Percentiles rank a stretch among this genome's conserved stretches.
Evolutionary conservation across 2,797 vertebrate species (phyloP).

Genomic region (Loris lydekkerianus): DNA sequence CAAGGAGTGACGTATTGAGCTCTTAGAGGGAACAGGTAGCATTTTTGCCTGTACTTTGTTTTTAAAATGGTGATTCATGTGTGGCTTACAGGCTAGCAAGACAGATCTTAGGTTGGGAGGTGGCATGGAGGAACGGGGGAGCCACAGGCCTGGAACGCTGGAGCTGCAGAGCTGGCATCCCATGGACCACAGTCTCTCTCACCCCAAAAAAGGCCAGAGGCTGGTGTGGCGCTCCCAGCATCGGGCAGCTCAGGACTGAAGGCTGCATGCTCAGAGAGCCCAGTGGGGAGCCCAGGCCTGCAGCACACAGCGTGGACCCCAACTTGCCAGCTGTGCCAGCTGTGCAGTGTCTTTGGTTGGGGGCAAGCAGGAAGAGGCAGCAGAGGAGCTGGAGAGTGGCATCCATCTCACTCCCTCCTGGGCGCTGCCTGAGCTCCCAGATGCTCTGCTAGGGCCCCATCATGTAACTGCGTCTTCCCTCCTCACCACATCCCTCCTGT

Average conservation of each 20-base stretch:
- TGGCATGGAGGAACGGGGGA: not conserved
- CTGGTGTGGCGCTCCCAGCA: not conserved
- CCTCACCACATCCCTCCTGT: accelerated
- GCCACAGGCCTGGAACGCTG: not conserved
- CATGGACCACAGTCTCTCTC: accelerated
- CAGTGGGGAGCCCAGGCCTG: too few species aligned
- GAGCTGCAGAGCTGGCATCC: not conserved
- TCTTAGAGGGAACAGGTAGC: not conserved
- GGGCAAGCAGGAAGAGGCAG: not conserved
- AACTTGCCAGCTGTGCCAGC: not conserved
- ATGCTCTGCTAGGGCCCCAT: not conserved
- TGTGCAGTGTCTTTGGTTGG: not conserved
- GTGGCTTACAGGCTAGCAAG: not conserved
- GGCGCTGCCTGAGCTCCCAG: not conserved
- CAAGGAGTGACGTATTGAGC: not conserved
- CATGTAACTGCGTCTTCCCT: not conserved
- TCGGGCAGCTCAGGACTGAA: not conserved
- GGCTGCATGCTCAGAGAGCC: not conserved
- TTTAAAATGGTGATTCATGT: not conserved
- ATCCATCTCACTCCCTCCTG: not conserved
- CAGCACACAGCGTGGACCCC: not conserved
- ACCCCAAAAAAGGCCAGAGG: not conserved
- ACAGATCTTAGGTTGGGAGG: not conserved
- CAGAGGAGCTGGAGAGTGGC: not conserved
- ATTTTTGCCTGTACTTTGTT: not conserved